These are phyloP conservation scores for Drosophila ezoana DNA, from an alignment of 2,888 invertebrate species.

Conservation along the genomic window DNA sequence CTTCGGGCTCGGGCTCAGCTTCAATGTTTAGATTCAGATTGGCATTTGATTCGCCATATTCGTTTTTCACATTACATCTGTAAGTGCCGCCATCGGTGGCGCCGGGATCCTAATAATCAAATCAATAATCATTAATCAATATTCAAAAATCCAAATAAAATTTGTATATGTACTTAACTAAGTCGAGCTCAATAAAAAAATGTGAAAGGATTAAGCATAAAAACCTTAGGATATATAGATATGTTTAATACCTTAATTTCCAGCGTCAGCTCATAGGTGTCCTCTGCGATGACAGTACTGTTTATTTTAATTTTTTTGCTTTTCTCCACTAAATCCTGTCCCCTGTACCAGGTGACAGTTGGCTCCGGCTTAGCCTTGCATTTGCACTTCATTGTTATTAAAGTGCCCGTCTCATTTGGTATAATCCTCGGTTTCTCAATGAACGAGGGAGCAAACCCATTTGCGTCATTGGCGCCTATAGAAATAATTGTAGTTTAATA, in stretches of 20 bases:
- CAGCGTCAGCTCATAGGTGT: conserved; percentile 93
- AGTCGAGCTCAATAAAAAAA: too few relatives aligned
- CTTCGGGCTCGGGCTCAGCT: conserved; percentile 97
- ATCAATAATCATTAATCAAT: neutral
- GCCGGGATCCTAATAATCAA: conserved; percentile 88
- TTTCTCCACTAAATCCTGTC: conserved; percentile 93
- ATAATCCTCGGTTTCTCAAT: conserved; percentile 99
- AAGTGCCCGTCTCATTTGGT: conserved; percentile 98
- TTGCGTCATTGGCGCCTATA: conserved; percentile 94
- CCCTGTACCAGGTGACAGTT: conserved; percentile 97
- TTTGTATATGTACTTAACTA: too few relatives aligned
- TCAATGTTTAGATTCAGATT: conserved; percentile 98
- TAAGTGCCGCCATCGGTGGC: conserved; percentile 94
- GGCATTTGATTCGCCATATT: conserved; percentile 98
- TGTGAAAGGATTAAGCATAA: too few relatives aligned
- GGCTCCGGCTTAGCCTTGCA: conserved; percentile 98
- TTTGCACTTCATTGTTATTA: conserved; percentile 98
- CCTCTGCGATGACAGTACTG: conserved; percentile 91
- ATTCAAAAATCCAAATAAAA: too few relatives aligned
- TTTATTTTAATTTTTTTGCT: conserved; percentile 93
- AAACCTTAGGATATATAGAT: too few relatives aligned
- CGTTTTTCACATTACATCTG: conserved; percentile 97
- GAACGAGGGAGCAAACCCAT: conserved; percentile 97
- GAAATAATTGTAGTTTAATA: neutral
- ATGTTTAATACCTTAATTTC: conserved; percentile 89